Percentiles rank a stretch among this genome's conserved stretches.
These are phyloP conservation scores for Oncorhynchus nerka DNA, from an alignment of 2,113 vertebrate genomes.

Conservation along the genomic window DNA sequence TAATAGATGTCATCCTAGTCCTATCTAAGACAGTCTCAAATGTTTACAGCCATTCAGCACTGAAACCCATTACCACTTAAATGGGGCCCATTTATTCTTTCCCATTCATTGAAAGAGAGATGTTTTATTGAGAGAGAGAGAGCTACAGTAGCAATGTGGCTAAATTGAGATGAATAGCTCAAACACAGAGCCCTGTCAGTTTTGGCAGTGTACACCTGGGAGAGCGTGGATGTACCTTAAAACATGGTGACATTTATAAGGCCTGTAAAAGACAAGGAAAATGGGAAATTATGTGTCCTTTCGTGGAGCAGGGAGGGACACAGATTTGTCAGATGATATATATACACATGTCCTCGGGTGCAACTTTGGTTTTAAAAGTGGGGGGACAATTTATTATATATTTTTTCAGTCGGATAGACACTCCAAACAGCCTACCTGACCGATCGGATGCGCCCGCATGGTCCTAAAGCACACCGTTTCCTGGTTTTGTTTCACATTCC, in stretches of 20 bases:
- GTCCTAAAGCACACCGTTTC: no score
- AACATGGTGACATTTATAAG: constrained; percentile 45
- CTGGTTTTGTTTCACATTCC: no score
- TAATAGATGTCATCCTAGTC: constrained; percentile 1
- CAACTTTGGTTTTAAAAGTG: no score
- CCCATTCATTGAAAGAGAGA: constrained; percentile 17
- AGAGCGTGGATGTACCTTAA: constrained; percentile 46
- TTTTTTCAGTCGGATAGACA: no score
- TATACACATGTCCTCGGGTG: background rate
- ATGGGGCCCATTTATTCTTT: constrained; percentile 48
- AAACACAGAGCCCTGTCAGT: constrained; percentile 29
- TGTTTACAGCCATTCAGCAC: constrained; percentile 24
- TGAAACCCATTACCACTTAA: constrained; percentile 49
- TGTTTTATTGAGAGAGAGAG: background rate
- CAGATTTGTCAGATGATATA: constrained; percentile 3
- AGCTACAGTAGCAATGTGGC: constrained; percentile 15
- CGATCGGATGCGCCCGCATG: no score
- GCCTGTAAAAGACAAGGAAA: constrained; percentile 35
- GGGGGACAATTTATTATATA: no score
- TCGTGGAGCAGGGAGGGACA: constrained; percentile 13
- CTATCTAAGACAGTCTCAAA: constrained; percentile 30
- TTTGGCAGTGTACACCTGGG: constrained; percentile 41
- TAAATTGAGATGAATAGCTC: constrained; percentile 60
- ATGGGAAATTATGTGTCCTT: constrained; percentile 23
- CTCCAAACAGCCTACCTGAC: no score